These are phyloP conservation scores for Latrodectus hesperus DNA, from an alignment of 2,888 invertebrate genomes.

Conservation along the genomic window DNA sequence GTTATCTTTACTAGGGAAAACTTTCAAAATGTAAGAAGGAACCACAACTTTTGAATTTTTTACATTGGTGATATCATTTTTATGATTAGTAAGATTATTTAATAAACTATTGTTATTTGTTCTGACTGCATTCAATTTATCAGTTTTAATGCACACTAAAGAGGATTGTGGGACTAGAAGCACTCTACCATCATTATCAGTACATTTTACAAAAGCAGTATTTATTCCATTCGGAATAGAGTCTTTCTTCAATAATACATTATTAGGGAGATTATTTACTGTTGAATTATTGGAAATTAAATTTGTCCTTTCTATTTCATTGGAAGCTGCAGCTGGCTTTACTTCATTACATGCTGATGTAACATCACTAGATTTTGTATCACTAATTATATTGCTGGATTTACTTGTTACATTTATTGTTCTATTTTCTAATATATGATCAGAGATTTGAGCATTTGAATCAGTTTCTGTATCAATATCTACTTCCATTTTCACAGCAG, in stretches of 20 bases:
- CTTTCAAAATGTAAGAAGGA: slow-evolving; percentile 58
- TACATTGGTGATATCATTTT: background rate
- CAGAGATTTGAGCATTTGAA: background rate
- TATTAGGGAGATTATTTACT: background rate
- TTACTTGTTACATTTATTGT: too few relatives aligned
- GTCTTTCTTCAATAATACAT: slow-evolving; percentile 8
- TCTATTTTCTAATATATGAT: too few relatives aligned
- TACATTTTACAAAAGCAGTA: slow-evolving; percentile 55
- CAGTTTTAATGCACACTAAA: slow-evolving; percentile 30
- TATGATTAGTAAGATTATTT: background rate
- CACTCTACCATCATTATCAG: slow-evolving; percentile 48
- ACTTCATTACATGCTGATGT: too few relatives aligned
- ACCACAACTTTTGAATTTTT: slow-evolving; percentile 21
- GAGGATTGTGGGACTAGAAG: slow-evolving; percentile 53
- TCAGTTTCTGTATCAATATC: slow-evolving; percentile 22
- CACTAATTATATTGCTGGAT: too few relatives aligned
- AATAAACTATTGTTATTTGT: background rate
- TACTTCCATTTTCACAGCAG: slow-evolving; percentile 18
- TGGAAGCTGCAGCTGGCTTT: too few relatives aligned
- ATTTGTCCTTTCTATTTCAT: too few relatives aligned
- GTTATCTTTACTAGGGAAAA: slow-evolving; percentile 35
- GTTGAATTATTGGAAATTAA: background rate
- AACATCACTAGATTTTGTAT: too few relatives aligned
- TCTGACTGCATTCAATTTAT: background rate
- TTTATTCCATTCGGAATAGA: slow-evolving; percentile 40